Evolutionary conservation across 30 jellyfish, hydroid and myxozoan species (phyloP), one percentile per base, ranked within the genome.

Genomic region (Nemopilema nomurai): DNA sequence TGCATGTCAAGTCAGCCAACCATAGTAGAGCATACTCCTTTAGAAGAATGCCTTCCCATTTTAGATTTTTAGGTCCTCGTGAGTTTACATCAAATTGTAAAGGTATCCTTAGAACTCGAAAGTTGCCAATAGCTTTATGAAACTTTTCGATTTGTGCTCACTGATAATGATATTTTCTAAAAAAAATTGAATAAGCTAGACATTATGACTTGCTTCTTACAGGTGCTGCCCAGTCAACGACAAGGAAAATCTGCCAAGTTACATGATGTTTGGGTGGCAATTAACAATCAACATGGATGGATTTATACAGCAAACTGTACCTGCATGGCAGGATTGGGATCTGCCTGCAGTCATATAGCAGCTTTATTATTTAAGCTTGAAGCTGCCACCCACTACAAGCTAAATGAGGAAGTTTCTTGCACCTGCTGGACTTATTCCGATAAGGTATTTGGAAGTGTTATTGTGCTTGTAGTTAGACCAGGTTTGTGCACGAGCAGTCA

Each of bases 391-490:
- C n/a, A n/a, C n/a, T n/a, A n/a, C n/a, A n/a, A n/a, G n/a, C n/a
- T n/a, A n/a, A n/a, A n/a, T n/a, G n/a, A n/a, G n/a, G n/a, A n/a
- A n/a, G n/a, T n/a, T n/a, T n/a, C n/a, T n/a, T n/a, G 88, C 82
- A 28, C 81, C 90, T 62, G 90, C 90, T 28, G 90, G 90, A 25
- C 71, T 63, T 62, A 80, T 80, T 0, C 90, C 90, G 28, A 80
- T 67, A n/a, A 67, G 72, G 31, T 67, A 66, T 66, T 80, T 80
- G 67, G 52, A 23, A 33, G 90, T 80, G 74, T 66, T 67, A 29
- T 67, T 62, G 82, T 80, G 90, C 82, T 80, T 80, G 72, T 80
- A 80, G 65, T 80, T 80, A 23, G 90, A 62, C 90, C 90, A 73
- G 22, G 85, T 67, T 75, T 74, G 88, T 20, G 94, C 82, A 18